phyloP scores from a whole-genome alignment of 2,888 invertebrate species.

The Criorhina ranunculi region DNA sequence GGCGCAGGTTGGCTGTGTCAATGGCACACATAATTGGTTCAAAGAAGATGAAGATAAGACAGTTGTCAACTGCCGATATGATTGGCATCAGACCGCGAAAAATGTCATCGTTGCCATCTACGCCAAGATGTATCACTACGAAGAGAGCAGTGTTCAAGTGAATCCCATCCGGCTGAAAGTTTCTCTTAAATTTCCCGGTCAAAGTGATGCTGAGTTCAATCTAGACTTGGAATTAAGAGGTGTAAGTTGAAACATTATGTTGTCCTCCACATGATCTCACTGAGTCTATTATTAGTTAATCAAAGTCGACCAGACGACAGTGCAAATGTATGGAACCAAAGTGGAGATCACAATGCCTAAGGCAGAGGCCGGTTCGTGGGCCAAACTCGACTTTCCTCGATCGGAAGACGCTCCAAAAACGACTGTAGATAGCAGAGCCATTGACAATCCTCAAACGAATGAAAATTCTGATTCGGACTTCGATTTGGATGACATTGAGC shows the following conservation, averaged over 20 bases:
- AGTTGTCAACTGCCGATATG: conserved; percentile 91
- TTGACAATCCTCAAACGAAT: conserved; percentile 79
- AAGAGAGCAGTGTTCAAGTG: conserved; percentile 89
- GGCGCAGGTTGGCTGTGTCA: conserved; percentile 94
- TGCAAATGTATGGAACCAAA: conserved; percentile 94
- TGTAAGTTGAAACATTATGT: conserved; percentile 85
- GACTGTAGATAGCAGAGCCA: conserved; percentile 17
- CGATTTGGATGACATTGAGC: conserved; percentile 90
- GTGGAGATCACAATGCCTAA: conserved; percentile 96
- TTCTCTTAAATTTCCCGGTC: conserved; percentile 91
- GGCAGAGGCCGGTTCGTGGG: conserved; percentile 93
- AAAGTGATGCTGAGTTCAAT: conserved; percentile 89
- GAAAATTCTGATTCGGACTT: conserved; percentile 87
- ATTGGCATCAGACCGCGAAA: conserved; percentile 97
- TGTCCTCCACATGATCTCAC: not conserved
- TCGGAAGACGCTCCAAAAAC: conserved; percentile 53
- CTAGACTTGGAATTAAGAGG: conserved; percentile 92
- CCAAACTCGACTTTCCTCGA: conserved; percentile 89
- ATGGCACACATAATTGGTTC: conserved; percentile 94
- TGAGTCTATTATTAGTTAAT: conserved; percentile 88
- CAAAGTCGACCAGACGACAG: conserved; percentile 89
- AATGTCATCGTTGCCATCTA: conserved; percentile 95
- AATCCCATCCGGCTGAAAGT: conserved; percentile 93
- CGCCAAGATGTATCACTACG: conserved; percentile 95
- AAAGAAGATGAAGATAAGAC: conserved; percentile 87